Evolutionary conservation across 2,113 vertebrate genomes (phyloP).

Genomic region (Brachionichthys hirsutus): DNA sequence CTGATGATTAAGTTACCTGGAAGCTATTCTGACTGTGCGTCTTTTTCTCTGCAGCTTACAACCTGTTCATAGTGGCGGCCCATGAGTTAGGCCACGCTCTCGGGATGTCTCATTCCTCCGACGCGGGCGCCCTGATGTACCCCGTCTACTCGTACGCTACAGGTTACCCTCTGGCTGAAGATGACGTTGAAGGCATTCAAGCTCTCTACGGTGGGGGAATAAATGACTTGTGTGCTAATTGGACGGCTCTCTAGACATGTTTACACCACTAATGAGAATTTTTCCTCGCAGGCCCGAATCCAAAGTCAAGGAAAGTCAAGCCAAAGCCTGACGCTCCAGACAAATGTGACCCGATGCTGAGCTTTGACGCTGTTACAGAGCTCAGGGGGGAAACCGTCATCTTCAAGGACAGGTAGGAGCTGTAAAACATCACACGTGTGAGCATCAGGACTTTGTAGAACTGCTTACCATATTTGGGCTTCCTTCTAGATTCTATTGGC

Average conservation of each 20-base stretch:
- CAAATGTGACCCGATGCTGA: constrained; percentile 76
- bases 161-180: constrained; percentile 84
- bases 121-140: constrained; percentile 93
- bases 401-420: constrained; percentile 79
- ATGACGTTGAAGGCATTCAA: constrained; percentile 93
- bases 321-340: constrained; percentile 75
- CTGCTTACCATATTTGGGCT: neutral
- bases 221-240: neutral
- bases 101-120: constrained; percentile 89
- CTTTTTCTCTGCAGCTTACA: constrained; percentile 82
- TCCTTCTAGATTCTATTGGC: constrained; percentile 89
- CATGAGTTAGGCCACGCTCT: constrained; percentile 95
- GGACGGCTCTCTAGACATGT: neutral
- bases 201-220: constrained; percentile 85
- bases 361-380: constrained; percentile 78
- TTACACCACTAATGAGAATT: constrained; percentile 6
- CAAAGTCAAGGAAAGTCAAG: constrained; percentile 63
- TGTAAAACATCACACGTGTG: too few species aligned
- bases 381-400: constrained; percentile 79
- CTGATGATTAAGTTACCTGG: neutral
- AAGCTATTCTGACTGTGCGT: neutral
- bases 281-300: constrained; percentile 70
- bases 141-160: constrained; percentile 85
- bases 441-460: too few species aligned
- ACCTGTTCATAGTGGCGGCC: constrained; percentile 90